Evolutionary conservation across 2,888 invertebrate genomes (phyloP), one percentile per base, ranked within the genome.

Genomic region (Liodrosophila aerea): DNA sequence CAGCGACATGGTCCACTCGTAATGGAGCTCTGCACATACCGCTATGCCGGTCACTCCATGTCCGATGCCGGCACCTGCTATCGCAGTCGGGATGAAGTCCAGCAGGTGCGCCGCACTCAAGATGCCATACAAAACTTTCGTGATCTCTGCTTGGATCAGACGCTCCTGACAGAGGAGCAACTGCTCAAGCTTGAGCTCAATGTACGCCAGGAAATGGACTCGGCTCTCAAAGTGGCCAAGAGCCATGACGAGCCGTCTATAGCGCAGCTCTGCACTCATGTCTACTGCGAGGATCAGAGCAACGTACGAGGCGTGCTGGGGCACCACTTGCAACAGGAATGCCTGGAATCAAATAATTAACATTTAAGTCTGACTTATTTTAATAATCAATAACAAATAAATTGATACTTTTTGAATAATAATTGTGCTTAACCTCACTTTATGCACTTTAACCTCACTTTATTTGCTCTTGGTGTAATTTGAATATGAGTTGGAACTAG

Each of bases 11-110:
- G 99, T 0, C 99, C 99, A 0, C 88, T 99, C n/a, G 92, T 99
- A 2, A 91, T 99, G 91, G 99, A 99, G 91, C 94, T 96, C 86
- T 95, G 94, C 71, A 99, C 99, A 0, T 98, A 98, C 90, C 93
- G 98, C 59, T 99, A 99, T 91, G 95, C 95, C 53, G 99, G 99
- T 0, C 99, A 99, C 91, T 98, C 98, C 64, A 99, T 99, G 98
- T 98, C 98, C 9, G 99, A 99, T 92, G 98, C 99, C 2, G 99
- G 98, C 57, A 98, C 98, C 0, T 98, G 97, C 89, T 98, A 95
- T 90, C 92, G 96, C 72, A 96, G 97, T 0, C 93, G 98, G 54
- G 98, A 98, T 84, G 99, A 99, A 91, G 93, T 97, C 62, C 97
- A 98, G 90, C 96, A 97, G 90, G 97, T 99, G 1, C 93, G 99